phyloP scores from a whole-genome alignment of 2,113 vertebrate genomes.

The Hydrochoerus hydrochaeris region DNA sequence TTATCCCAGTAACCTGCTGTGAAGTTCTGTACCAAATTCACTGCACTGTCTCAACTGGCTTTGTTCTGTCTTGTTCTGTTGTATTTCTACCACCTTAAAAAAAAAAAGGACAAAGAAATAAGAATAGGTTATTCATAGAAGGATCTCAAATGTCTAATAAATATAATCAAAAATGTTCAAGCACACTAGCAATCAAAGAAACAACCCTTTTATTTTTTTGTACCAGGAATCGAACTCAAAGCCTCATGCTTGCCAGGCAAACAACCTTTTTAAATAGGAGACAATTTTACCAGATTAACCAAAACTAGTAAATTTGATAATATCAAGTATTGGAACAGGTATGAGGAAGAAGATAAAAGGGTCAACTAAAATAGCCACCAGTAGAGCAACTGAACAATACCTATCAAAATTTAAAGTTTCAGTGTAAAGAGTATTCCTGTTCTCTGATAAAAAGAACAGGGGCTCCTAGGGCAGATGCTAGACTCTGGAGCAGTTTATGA shows the following conservation, averaged over 20 bases:
- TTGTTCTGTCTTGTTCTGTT: too few species aligned
- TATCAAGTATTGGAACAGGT: not conserved
- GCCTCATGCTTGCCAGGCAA: too few species aligned
- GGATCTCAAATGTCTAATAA: not conserved
- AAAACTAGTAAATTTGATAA: slow-evolving; percentile 18
- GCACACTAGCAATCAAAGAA: not conserved
- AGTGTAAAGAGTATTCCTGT: not conserved
- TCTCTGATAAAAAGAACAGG: not conserved
- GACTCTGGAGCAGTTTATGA: not conserved
- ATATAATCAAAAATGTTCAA: not conserved
- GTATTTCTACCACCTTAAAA: too few species aligned
- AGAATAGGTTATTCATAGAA: not conserved
- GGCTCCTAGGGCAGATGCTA: not conserved
- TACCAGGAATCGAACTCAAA: too few species aligned
- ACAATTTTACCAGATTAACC: not conserved
- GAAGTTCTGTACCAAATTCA: too few species aligned
- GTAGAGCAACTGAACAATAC: not conserved
- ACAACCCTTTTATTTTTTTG: not conserved
- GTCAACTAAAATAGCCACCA: not conserved
- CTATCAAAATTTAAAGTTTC: not conserved
- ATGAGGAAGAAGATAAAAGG: not conserved
- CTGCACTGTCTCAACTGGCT: too few species aligned
- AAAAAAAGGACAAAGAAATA: slow-evolving; percentile 25
- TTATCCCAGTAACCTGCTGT: too few species aligned
- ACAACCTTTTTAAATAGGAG: not conserved